A percentile compares a stretch with the other conserved stretches of the same genome.
Conservation (phyloP, 2,888 invertebrate genomes). For the Pomacea canaliculata region DNA sequence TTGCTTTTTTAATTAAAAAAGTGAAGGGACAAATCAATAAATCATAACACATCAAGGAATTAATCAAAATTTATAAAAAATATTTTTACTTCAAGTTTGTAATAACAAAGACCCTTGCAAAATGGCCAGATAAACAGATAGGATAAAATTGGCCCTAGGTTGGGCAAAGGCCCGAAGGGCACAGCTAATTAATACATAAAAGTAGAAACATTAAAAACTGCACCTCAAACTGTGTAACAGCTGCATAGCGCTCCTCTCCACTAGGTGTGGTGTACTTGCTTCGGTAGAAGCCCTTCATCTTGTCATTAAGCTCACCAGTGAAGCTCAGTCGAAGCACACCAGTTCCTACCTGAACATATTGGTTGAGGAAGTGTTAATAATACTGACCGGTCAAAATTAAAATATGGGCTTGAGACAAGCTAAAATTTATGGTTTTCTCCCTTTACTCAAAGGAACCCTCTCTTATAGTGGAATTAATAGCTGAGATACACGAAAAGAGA, state of each 20-base stretch:
- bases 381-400: not conserved
- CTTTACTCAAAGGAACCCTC: too few species aligned
- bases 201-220: not conserved
- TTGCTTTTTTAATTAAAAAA: not conserved
- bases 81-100: too few species aligned
- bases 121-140: too few species aligned
- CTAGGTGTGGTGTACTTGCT: conserved; percentile 81
- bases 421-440: too few species aligned
- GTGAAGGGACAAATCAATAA: not conserved
- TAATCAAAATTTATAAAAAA: not conserved
- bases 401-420: not conserved
- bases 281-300: conserved; percentile 95
- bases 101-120: too few species aligned
- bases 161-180: too few species aligned
- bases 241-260: conserved; percentile 84
- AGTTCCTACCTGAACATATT: conserved; percentile 51
- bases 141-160: too few species aligned
- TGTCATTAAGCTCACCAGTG: conserved; percentile 89
- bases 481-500: not conserved
- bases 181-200: too few species aligned
- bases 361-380: not conserved
- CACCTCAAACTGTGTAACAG: conserved; percentile 82
- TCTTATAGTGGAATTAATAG: not conserved
- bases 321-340: conserved; percentile 78
- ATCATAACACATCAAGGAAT: not conserved